Percentiles rank a stretch among this genome's conserved stretches.
These are phyloP conservation scores for Gracilinanus agilis DNA, from an alignment of 2,113 vertebrate genomes.

Conservation along the genomic window DNA sequence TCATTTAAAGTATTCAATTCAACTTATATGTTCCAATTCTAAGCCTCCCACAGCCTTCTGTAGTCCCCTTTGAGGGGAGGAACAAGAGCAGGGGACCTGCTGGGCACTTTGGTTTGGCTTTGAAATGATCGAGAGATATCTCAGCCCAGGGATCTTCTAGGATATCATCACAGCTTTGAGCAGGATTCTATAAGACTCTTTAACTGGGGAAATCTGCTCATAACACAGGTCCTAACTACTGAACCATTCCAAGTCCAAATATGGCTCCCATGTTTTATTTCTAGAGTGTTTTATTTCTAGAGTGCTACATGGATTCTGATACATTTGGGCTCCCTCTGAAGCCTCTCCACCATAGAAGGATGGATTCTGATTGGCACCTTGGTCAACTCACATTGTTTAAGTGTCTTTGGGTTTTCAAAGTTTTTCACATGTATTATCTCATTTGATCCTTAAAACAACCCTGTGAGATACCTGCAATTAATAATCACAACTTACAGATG, in stretches of 20 bases:
- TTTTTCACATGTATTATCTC: not conserved
- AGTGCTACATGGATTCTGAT: not conserved
- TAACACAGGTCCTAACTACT: not conserved
- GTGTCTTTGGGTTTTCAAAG: not conserved
- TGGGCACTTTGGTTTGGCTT: not conserved
- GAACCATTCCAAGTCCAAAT: conserved; percentile 4
- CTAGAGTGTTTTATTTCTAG: not conserved
- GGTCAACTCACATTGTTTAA: not conserved
- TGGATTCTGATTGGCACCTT: not conserved
- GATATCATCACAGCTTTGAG: not conserved
- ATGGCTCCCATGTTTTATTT: not conserved
- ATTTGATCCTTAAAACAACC: not conserved
- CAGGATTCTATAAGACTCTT: not conserved
- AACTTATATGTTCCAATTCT: not conserved
- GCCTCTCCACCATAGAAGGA: not conserved
- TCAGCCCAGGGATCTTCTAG: not conserved
- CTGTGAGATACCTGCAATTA: not conserved
- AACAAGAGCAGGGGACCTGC: not conserved
- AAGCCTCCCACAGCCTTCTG: not conserved
- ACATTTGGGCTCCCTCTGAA: not conserved
- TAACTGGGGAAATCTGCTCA: conserved; percentile 27
- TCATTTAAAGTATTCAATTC: not conserved
- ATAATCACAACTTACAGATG: not conserved
- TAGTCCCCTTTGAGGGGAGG: not conserved
- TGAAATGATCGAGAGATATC: not conserved